phyloP scores from a whole-genome alignment of 2,113 vertebrate species.

The Xenus cinereus region DNA sequence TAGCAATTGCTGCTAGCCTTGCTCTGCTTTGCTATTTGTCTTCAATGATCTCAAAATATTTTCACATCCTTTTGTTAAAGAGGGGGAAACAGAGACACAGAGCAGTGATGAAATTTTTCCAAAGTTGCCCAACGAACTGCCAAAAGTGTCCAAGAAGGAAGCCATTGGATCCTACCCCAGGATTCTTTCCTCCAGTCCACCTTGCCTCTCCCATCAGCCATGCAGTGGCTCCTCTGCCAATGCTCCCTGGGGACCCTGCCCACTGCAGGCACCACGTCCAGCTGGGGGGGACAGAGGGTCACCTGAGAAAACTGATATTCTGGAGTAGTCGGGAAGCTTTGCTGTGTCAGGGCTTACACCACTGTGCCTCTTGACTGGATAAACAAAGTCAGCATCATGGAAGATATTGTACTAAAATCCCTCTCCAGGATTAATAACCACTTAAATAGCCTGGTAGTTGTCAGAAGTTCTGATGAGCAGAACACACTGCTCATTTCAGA shows the following conservation, averaged over 20 bases:
- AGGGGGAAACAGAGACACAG: neutral
- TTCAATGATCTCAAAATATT: neutral
- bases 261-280: accelerated
- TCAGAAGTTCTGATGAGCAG: neutral
- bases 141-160: neutral
- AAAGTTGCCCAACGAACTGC: neutral
- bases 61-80: neutral
- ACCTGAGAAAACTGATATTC: neutral
- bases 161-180: neutral
- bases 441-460: neutral
- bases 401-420: neutral
- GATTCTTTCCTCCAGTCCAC: neutral
- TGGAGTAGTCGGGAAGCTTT: neutral
- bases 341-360: neutral
- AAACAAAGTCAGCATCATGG: neutral
- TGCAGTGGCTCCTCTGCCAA: neutral
- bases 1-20: neutral
- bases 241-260: neutral
- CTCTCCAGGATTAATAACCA: neutral
- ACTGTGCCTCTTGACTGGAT: neutral
- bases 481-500: neutral
- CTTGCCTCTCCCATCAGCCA: neutral
- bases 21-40: neutral
- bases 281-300: neutral
- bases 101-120: neutral